Evolutionary conservation across 2,797 vertebrate genomes (phyloP).

Genomic region (Thaleichthys pacificus): DNA sequence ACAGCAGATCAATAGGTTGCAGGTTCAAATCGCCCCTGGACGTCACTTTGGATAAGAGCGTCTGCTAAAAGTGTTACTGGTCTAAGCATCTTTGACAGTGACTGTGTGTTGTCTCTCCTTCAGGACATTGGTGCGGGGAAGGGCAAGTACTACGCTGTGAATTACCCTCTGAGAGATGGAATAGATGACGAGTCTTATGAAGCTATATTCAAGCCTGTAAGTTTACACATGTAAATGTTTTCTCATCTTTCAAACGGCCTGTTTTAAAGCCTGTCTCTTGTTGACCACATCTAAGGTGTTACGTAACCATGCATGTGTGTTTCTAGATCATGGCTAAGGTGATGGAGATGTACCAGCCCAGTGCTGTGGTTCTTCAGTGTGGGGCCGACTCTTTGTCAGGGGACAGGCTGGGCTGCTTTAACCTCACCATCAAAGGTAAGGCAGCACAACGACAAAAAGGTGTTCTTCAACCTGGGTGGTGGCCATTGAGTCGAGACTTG

Average conservation of each 20-base stretch:
- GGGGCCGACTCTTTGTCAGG: slow-evolving; percentile 96
- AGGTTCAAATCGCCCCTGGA: too few species aligned
- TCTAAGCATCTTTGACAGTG: too few species aligned
- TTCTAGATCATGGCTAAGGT: slow-evolving; percentile 95
- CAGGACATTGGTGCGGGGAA: slow-evolving; percentile 98
- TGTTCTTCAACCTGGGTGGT: background rate
- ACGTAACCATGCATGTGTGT: slow-evolving; percentile 2
- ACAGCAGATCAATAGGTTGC: too few species aligned
- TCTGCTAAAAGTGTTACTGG: background rate
- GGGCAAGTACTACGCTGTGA: slow-evolving; percentile 97
- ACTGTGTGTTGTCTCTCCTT: slow-evolving; percentile 16
- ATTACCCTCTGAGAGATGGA: slow-evolving; percentile 94
- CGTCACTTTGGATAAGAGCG: too few species aligned
- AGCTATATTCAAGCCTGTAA: slow-evolving; percentile 96
- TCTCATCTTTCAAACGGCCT: background rate
- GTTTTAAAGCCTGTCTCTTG: background rate
- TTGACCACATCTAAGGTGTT: background rate
- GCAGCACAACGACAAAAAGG: background rate
- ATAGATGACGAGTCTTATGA: slow-evolving; percentile 98
- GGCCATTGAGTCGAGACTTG: too few species aligned
- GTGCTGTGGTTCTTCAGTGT: slow-evolving; percentile 94
- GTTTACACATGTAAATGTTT: slow-evolving; percentile 42
- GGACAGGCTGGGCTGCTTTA: slow-evolving; percentile 95
- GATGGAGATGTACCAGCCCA: slow-evolving; percentile 99
- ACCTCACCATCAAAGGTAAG: slow-evolving; percentile 96